Evolutionary conservation across 2,797 vertebrate genomes (phyloP).

Genomic region (Leptatherina wallacei): DNA sequence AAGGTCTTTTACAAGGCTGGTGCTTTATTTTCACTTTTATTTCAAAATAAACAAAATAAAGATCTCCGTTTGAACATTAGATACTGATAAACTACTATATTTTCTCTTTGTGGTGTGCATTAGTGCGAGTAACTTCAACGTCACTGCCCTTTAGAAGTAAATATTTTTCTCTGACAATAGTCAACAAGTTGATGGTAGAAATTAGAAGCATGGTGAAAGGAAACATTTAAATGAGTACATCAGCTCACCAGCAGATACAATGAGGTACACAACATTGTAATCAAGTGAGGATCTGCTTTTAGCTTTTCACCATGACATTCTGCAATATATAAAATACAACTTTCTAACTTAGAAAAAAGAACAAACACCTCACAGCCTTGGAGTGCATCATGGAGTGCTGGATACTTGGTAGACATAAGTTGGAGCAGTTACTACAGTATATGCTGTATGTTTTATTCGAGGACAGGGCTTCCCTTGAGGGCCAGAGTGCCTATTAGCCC

Average conservation of each 20-base stretch:
- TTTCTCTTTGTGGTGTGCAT: too few relatives aligned
- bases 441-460: constrained; percentile 62
- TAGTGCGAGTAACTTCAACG: too few relatives aligned
- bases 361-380: constrained; percentile 23
- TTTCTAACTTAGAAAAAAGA: constrained; percentile 24
- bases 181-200: constrained; percentile 5
- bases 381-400: constrained; percentile 21
- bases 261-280: not conserved
- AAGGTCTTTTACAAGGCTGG: too few relatives aligned
- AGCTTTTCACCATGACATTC: constrained; percentile 31
- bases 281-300: constrained; percentile 18
- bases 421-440: constrained; percentile 30
- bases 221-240: constrained; percentile 12
- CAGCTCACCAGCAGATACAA: constrained; percentile 20
- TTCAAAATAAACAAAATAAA: too few relatives aligned
- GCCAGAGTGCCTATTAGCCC: constrained; percentile 62
- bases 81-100: too few relatives aligned
- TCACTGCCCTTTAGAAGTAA: not conserved
- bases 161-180: not conserved
- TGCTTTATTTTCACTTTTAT: too few relatives aligned
- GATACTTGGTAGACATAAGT: constrained; percentile 38
- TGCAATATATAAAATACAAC: constrained; percentile 1
- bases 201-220: constrained; percentile 8
- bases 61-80: too few relatives aligned
- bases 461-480: constrained; percentile 62